Evolutionary conservation across 1,140 invertebrate species (phyloP).

Genomic region (Holcopasites calliopsidis): DNA sequence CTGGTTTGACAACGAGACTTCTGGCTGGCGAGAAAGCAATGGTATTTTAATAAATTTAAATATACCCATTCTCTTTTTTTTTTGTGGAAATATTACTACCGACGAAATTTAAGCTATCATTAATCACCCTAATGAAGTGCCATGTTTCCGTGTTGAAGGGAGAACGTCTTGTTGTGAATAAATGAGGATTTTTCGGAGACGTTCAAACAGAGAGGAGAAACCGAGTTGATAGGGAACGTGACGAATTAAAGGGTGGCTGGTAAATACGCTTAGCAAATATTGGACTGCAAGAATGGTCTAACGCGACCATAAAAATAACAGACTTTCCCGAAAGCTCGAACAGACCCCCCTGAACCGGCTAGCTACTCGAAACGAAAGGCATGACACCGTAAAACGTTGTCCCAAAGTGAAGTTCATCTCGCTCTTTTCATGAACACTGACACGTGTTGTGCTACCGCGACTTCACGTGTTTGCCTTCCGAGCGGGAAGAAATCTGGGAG

Average conservation of each 20-base stretch:
- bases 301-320: constrained; percentile 57
- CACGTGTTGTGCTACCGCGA: constrained; percentile 57
- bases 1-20: no score
- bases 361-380: constrained; percentile 50
- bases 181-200: constrained; percentile 17
- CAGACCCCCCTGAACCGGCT: constrained; percentile 36
- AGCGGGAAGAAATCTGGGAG: constrained; percentile 37
- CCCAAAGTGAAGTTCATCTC: constrained; percentile 33
- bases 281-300: constrained; percentile 13
- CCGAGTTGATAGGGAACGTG: constrained; percentile 24
- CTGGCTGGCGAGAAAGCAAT: background rate
- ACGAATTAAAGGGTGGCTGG: constrained; percentile 59
- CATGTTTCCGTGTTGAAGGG: background rate
- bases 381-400: constrained; percentile 37
- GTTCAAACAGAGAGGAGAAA: no score
- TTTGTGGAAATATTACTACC: no score
- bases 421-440: background rate
- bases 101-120: no score
- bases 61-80: no score
- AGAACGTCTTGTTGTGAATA: constrained; percentile 7
- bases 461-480: constrained; percentile 57
- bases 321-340: constrained; percentile 60
- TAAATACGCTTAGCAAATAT: constrained; percentile 63
- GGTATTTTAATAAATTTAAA: no score
- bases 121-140: background rate